phyloP scores from a whole-genome alignment of 2,797 vertebrate species.

The Mormyrus hasselquistii region DNA sequence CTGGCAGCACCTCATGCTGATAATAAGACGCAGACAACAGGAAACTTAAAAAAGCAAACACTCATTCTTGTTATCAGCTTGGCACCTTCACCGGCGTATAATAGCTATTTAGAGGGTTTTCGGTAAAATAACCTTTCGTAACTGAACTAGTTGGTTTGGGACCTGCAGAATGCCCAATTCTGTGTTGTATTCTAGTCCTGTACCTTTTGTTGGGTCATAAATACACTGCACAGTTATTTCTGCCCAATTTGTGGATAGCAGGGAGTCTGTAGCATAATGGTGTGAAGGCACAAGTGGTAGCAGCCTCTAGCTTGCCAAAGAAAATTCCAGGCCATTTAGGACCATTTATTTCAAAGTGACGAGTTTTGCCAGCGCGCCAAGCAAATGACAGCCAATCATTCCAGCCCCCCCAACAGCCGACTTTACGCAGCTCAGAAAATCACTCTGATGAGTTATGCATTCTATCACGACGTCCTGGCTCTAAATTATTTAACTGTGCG shows the following conservation, averaged over 20 bases:
- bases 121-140: neutral
- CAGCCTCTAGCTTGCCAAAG: conserved; percentile 26
- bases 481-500: conserved; percentile 35
- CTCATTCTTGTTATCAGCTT: neutral
- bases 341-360: conserved; percentile 44
- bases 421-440: conserved; percentile 26
- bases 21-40: neutral
- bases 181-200: neutral
- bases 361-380: conserved; percentile 36
- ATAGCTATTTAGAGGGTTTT: neutral
- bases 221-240: neutral
- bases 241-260: neutral
- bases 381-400: conserved; percentile 47
- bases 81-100: neutral
- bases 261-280: neutral
- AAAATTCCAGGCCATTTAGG: conserved; percentile 27
- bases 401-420: conserved; percentile 10
- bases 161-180: neutral
- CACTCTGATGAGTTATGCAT: conserved; percentile 31
- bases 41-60: neutral
- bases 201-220: neutral
- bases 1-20: neutral
- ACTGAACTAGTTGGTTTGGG: neutral
- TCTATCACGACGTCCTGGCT: conserved; percentile 26
- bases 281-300: conserved; percentile 17